These are phyloP conservation scores for Pogonocherus hispidulus DNA, from an alignment of 2,888 invertebrate species.

Conservation along the genomic window DNA sequence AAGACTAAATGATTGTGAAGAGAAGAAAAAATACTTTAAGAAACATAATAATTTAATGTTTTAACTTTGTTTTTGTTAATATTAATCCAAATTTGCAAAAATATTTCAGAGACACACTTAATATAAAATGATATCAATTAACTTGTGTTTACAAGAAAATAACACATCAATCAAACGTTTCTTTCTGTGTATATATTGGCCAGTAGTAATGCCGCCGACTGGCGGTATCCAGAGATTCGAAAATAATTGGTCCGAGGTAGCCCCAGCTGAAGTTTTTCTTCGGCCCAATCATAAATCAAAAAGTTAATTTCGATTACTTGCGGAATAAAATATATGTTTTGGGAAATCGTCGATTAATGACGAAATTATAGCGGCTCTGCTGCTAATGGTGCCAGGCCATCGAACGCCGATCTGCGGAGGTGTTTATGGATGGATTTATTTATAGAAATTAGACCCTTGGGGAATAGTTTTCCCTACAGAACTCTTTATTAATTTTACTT, in stretches of 20 bases:
- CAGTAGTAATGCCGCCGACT: not conserved
- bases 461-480: not conserved
- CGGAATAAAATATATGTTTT: constrained; percentile 10
- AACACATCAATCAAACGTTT: too few species aligned
- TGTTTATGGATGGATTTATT: not conserved
- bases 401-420: not conserved
- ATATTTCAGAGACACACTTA: too few species aligned
- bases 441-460: not conserved
- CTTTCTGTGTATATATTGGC: too few species aligned
- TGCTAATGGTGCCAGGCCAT: constrained; percentile 6
- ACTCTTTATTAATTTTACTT: not conserved
- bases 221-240: not conserved
- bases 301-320: constrained; percentile 18
- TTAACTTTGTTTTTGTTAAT: too few species aligned
- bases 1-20: too few species aligned
- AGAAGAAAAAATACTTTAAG: too few species aligned
- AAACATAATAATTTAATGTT: too few species aligned
- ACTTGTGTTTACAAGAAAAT: too few species aligned
- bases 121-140: too few species aligned
- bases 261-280: not conserved
- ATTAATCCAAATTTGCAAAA: too few species aligned
- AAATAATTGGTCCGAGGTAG: not conserved
- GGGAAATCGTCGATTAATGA: constrained; percentile 13
- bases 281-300: constrained; percentile 14
- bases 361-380: constrained; percentile 1